Evolutionary conservation across 2,888 invertebrate species (phyloP).

Genomic region (Apodemia mormo): DNA sequence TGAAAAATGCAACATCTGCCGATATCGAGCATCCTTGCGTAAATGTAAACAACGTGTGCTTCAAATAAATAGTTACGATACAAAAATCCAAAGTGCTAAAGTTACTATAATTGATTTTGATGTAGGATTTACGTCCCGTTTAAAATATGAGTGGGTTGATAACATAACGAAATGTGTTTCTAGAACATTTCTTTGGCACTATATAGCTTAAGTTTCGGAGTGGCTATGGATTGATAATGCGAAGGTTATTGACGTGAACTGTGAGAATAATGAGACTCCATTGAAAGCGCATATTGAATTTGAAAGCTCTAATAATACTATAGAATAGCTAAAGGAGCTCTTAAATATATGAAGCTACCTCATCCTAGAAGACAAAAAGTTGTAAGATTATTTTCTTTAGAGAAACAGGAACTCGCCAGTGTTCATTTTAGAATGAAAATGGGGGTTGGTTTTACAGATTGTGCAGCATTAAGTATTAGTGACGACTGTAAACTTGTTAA

Average conservation of each 20-base stretch:
- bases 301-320: conserved; percentile 56
- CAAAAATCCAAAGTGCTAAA: conserved; percentile 58
- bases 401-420: conserved; percentile 69
- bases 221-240: conserved; percentile 61
- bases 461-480: conserved; percentile 57
- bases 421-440: conserved; percentile 69
- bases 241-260: conserved; percentile 58
- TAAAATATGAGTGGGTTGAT: conserved; percentile 66
- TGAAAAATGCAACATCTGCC: conserved; percentile 46
- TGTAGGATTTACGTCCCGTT: conserved; percentile 66
- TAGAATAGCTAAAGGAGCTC: conserved; percentile 57
- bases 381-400: conserved; percentile 64
- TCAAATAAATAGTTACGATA: conserved; percentile 58
- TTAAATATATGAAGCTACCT: conserved; percentile 70
- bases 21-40: conserved; percentile 50
- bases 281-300: conserved; percentile 59
- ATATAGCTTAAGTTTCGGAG: conserved; percentile 59
- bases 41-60: conserved; percentile 63
- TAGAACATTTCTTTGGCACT: conserved; percentile 68
- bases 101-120: conserved; percentile 68
- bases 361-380: conserved; percentile 63
- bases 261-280: conserved; percentile 62
- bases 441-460: conserved; percentile 67
- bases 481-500: conserved; percentile 53
- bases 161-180: conserved; percentile 56